phyloP scores from a whole-genome alignment of 2,888 invertebrate species.

The Drosophila yooni region DNA sequence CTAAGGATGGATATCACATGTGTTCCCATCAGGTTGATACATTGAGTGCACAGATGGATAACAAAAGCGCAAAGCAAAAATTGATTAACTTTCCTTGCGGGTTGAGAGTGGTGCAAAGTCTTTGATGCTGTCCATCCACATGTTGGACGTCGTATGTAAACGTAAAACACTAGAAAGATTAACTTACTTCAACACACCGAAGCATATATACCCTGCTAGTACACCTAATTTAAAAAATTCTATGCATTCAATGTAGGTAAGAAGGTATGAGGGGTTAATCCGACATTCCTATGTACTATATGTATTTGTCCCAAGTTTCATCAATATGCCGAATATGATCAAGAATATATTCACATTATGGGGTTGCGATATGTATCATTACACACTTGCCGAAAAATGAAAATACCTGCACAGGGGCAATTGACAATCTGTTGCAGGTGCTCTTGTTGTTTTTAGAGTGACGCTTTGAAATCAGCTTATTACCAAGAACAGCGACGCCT shows the following conservation, averaged over 20 bases:
- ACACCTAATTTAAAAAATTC: neutral
- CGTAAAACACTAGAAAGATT: neutral
- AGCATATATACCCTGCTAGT: neutral
- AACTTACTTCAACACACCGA: neutral
- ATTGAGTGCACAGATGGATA: slow-evolving; percentile 15
- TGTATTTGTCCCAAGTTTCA: neutral
- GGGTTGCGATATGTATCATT: neutral
- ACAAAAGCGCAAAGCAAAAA: slow-evolving; percentile 45
- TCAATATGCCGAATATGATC: neutral
- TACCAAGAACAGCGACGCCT: slow-evolving; percentile 44
- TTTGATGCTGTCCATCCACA: slow-evolving; percentile 24
- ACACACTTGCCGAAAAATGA: neutral
- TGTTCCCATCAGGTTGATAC: slow-evolving; percentile 6
- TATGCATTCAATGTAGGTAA: neutral
- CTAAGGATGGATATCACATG: slow-evolving; percentile 15
- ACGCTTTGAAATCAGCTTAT: slow-evolving; percentile 61
- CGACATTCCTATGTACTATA: neutral
- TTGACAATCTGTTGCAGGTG: slow-evolving; percentile 33
- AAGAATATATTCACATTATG: neutral
- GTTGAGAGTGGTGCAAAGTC: neutral
- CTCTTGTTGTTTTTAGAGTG: slow-evolving; percentile 43
- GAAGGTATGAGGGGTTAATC: neutral
- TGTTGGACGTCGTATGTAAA: slow-evolving; percentile 11
- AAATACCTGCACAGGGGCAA: slow-evolving; percentile 33
- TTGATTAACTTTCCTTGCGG: slow-evolving; percentile 63